Percentiles rank a stretch among this genome's conserved stretches.
phyloP scores from a whole-genome alignment of 2,113 vertebrate genomes.

The Tenrec ecaudatus region DNA sequence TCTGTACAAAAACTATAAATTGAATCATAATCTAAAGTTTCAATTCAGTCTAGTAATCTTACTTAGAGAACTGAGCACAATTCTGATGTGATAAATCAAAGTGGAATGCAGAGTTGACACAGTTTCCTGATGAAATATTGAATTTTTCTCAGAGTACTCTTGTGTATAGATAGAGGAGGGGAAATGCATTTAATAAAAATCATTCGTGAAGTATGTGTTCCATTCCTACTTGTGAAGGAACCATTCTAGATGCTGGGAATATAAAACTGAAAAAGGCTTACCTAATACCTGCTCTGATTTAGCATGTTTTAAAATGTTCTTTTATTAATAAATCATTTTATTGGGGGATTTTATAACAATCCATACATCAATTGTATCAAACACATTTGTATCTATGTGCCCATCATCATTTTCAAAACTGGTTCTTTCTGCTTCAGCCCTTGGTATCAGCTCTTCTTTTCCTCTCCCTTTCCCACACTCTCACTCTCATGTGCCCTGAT shows the following conservation, averaged over 20 bases:
- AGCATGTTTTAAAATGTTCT: not conserved
- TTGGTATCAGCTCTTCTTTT: no score
- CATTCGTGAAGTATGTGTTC: not conserved
- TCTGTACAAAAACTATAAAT: constrained; percentile 58
- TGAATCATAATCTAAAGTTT: constrained; percentile 69
- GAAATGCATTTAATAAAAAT: not conserved
- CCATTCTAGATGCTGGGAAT: not conserved
- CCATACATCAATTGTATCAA: no score
- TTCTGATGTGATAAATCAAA: constrained; percentile 63
- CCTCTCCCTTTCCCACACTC: no score
- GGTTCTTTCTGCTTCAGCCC: no score
- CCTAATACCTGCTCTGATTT: not conserved
- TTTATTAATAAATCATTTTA: no score
- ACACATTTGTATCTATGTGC: no score
- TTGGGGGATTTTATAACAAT: no score
- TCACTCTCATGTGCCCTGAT: no score
- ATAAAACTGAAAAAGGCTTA: not conserved
- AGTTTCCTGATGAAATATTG: constrained; percentile 57
- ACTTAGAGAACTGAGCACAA: not conserved
- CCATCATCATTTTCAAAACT: no score
- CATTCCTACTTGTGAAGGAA: not conserved
- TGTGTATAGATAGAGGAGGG: not conserved
- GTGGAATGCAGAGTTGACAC: constrained; percentile 36
- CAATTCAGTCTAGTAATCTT: constrained; percentile 44
- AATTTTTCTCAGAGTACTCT: constrained; percentile 13